These are phyloP conservation scores for Salvelinus sp. DNA, from an alignment of 2,113 vertebrate species.

Conservation along the genomic window DNA sequence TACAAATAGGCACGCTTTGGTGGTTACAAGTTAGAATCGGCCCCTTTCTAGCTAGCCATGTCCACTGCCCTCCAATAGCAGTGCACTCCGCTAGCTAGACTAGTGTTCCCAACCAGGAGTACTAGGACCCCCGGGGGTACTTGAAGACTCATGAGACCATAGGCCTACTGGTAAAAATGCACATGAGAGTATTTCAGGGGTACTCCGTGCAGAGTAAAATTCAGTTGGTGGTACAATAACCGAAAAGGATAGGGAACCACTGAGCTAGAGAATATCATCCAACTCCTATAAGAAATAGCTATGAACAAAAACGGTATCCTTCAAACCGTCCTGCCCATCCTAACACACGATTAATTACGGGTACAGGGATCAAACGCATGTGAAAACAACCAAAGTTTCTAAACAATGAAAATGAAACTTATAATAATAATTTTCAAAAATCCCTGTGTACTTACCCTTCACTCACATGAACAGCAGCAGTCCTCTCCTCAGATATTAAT, in stretches of 20 bases:
- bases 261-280: conserved; percentile 38
- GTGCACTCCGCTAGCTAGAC: conserved; percentile 30
- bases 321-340: conserved; percentile 24
- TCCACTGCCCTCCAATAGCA: conserved; percentile 33
- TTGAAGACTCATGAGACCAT: too few relatives aligned
- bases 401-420: conserved; percentile 71
- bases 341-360: conserved; percentile 16
- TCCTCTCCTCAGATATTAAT: conserved; percentile 74
- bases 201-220: too few relatives aligned
- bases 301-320: conserved; percentile 50
- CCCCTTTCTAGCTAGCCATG: conserved; percentile 59
- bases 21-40: conserved; percentile 68
- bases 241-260: too few relatives aligned
- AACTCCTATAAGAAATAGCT: conserved; percentile 75
- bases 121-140: too few relatives aligned
- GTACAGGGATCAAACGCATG: conserved; percentile 6
- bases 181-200: too few relatives aligned
- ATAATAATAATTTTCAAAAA: conserved; percentile 43
- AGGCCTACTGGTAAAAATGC: too few relatives aligned
- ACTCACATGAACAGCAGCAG: conserved; percentile 67
- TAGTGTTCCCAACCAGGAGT: too few relatives aligned
- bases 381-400: conserved; percentile 57
- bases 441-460: conserved; percentile 77
- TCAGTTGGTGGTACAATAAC: too few relatives aligned
- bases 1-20: conserved; percentile 15